Conservation (phyloP, 2,888 invertebrate genomes). For the Andricus curvator region DNA sequence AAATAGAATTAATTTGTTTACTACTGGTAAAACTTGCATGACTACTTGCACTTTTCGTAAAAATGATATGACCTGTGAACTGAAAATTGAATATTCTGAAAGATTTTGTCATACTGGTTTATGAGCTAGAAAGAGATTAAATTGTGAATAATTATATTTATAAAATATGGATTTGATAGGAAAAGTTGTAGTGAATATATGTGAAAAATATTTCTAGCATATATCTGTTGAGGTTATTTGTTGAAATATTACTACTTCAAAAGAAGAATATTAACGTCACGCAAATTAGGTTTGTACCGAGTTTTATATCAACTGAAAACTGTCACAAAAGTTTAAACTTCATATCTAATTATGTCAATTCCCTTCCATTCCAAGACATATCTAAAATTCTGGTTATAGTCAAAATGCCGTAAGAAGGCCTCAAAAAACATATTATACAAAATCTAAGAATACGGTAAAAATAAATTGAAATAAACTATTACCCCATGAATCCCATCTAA, state of each 20-base stretch:
- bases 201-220: background rate
- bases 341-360: background rate
- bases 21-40: conserved; percentile 24
- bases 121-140: background rate
- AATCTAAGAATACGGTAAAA: too few relatives aligned
- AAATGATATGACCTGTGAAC: conserved; percentile 40
- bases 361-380: too few relatives aligned
- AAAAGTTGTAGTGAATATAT: too few relatives aligned
- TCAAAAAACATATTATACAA: too few relatives aligned
- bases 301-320: background rate
- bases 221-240: too few relatives aligned
- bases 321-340: background rate
- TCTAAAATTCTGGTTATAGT: too few relatives aligned
- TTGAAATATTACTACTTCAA: background rate
- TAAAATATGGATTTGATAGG: background rate
- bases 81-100: conserved; percentile 34
- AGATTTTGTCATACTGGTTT: background rate
- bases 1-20: background rate
- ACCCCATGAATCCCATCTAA: too few relatives aligned
- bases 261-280: background rate
- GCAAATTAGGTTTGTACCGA: background rate
- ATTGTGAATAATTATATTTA: background rate
- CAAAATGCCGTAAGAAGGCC: too few relatives aligned
- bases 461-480: too few relatives aligned
- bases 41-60: conserved; percentile 10